phyloP scores from a whole-genome alignment of 35 echinoderm and acorn worm genomes.

The Lytechinus pictus region DNA sequence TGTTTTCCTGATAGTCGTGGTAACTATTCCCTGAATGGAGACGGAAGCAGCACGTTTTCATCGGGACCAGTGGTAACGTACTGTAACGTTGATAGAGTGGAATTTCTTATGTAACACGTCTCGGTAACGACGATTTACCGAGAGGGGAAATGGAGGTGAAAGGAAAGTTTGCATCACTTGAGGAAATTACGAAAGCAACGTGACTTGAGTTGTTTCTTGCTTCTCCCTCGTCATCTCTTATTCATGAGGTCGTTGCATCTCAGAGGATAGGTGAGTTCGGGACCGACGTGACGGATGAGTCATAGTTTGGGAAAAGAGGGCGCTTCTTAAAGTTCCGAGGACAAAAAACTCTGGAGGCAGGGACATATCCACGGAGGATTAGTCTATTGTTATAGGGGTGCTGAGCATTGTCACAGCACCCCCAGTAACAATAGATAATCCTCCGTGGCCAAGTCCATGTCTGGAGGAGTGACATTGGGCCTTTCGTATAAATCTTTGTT shows the following conservation, averaged over 20 bases:
- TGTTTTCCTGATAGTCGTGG: too few relatives aligned
- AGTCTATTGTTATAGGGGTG: too few relatives aligned
- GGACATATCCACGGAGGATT: too few relatives aligned
- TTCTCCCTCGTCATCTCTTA: slow-evolving; percentile 16
- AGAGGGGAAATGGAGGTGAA: neutral
- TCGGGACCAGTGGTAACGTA: neutral
- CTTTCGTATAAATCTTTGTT: neutral
- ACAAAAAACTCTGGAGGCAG: too few relatives aligned
- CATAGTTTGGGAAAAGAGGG: slow-evolving; percentile 6
- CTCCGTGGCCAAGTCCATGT: too few relatives aligned
- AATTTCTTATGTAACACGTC: neutral
- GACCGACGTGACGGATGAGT: slow-evolving; percentile 13
- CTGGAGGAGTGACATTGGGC: neutral
- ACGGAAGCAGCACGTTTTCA: too few relatives aligned
- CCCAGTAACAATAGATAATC: too few relatives aligned
- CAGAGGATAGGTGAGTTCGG: slow-evolving; percentile 8
- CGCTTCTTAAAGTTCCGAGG: neutral
- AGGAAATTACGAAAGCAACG: neutral
- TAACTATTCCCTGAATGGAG: too few relatives aligned
- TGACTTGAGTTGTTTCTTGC: neutral
- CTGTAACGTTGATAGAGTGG: neutral
- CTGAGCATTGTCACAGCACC: too few relatives aligned
- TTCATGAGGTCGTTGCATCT: slow-evolving; percentile 40
- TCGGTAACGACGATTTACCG: neutral
- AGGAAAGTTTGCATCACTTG: neutral